Base-by-base conservation (phyloP, 2,797 vertebrate species). In the Melanotaenia maccullochi region DNA sequence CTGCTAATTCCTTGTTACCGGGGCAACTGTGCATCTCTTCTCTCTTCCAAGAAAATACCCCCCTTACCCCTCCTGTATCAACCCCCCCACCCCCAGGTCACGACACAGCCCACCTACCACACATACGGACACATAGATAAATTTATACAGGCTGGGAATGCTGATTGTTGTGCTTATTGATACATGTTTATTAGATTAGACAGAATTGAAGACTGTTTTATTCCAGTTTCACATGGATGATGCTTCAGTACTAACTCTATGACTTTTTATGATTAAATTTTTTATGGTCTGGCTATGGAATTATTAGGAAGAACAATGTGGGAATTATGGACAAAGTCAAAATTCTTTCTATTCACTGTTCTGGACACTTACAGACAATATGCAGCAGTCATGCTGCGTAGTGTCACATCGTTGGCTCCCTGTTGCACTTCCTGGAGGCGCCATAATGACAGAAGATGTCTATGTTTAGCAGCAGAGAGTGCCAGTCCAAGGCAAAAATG, bases 1-100 rank as follows among this genome's bases (percentile, higher is more conserved):
- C 69, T 65, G 57, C 73, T 83, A 72, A 76, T 81, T 85, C 67
- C 60, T 79, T 38, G 89, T 92, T 90, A 90, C 86, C 79, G 32
- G 65, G 90, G 85, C 67, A 90, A 92, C 89, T 66, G 68, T 84
- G 73, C 47, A 77, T 82, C 82, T 70, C 56, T 40, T 66, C 62
- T 76, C 72, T 57, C 32, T 65, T 38, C 55, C 24, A 25, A 1
- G 7, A 64, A 47, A 64, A 72, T 54, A 49, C 40, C 54, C 42
- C 60, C 57, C 30, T 16, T 25, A 25, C 64, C 40, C n/a, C 12
- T 14, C 24, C 60, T 14, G 32, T 22, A 38, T 12, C 52, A 61
- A 8, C 22, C 18, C 30, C 28, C 52, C 8, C 72, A 72, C 69
- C 1, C 71, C 68, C 75, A 36, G 84, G 87, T 89, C 87, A 88